Evolutionary conservation across 2,888 invertebrate genomes (phyloP).

Genomic region (Parapristionchus giblindavisi): DNA sequence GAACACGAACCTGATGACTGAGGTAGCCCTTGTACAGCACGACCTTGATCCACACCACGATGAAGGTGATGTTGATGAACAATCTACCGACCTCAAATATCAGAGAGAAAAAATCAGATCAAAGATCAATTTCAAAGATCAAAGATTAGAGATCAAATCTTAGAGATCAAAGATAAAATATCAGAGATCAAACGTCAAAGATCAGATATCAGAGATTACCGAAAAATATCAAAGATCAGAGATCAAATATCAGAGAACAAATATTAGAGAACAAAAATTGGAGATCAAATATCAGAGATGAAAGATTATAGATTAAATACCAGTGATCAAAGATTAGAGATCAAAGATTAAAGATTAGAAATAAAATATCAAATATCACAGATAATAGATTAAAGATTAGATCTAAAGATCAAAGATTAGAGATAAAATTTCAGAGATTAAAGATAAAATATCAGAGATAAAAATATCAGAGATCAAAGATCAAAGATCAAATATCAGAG

Average conservation of each 20-base stretch:
- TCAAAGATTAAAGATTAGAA: not conserved
- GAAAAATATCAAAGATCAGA: too few species aligned
- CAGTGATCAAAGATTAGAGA: not conserved
- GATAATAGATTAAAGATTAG: too few species aligned
- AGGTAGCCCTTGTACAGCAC: conserved; percentile 67
- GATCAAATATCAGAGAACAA: too few species aligned
- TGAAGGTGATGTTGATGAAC: conserved; percentile 64
- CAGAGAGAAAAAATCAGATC: not conserved
- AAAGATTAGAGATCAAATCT: not conserved
- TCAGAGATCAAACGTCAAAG: not conserved
- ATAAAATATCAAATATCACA: not conserved
- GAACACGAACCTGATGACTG: conserved; percentile 56
- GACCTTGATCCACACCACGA: conserved; percentile 67
- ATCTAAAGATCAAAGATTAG: too few species aligned
- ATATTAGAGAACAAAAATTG: too few species aligned
- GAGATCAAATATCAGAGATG: not conserved
- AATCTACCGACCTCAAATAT: conserved; percentile 54
- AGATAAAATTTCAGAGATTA: not conserved
- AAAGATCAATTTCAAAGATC: not conserved
- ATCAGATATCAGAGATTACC: too few species aligned
- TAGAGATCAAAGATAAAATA: not conserved
- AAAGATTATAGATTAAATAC: not conserved
- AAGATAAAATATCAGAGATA: not conserved
- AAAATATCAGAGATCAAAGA: not conserved
- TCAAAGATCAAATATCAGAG: not conserved